phyloP scores from a whole-genome alignment of 2,113 vertebrate species.

The Pholis gunnellus region DNA sequence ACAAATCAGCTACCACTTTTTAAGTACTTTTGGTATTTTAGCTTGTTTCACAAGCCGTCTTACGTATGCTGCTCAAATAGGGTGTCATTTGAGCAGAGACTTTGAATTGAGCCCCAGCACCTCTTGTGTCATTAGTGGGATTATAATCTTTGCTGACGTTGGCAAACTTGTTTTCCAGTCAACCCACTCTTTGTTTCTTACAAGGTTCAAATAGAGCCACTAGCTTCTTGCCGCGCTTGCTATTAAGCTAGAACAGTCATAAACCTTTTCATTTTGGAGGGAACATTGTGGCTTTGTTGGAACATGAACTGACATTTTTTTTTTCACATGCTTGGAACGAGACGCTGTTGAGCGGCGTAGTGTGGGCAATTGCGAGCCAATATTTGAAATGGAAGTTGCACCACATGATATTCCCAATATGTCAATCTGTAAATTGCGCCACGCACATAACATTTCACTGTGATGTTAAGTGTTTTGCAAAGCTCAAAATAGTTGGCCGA shows the following conservation, averaged over 20 bases:
- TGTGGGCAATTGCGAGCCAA: conserved; percentile 9
- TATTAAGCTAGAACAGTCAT: conserved; percentile 22
- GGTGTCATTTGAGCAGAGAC: conserved; percentile 1
- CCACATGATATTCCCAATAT: background rate
- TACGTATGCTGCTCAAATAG: too few relatives aligned
- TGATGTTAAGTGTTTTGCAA: conserved; percentile 3
- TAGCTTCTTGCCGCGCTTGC: conserved; percentile 27
- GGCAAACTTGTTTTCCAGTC: conserved; percentile 34
- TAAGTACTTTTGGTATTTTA: background rate
- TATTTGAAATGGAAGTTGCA: conserved; percentile 30
- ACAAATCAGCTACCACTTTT: background rate
- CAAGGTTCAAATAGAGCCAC: conserved; percentile 15
- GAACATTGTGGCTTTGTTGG: conserved; percentile 46
- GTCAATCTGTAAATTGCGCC: background rate
- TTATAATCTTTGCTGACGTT: conserved; percentile 37
- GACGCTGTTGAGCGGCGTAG: conserved; percentile 34
- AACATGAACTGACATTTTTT: conserved; percentile 7
- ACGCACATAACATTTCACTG: background rate
- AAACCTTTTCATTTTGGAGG: conserved; percentile 46
- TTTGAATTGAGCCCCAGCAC: conserved; percentile 11
- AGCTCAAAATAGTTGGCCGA: background rate
- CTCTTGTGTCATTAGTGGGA: conserved; percentile 19
- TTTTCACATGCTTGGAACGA: conserved; percentile 38
- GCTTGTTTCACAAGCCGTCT: background rate
- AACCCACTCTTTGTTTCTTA: conserved; percentile 30